phyloP scores from a whole-genome alignment of 2,797 vertebrate genomes.

The Tarsius wallacei region DNA sequence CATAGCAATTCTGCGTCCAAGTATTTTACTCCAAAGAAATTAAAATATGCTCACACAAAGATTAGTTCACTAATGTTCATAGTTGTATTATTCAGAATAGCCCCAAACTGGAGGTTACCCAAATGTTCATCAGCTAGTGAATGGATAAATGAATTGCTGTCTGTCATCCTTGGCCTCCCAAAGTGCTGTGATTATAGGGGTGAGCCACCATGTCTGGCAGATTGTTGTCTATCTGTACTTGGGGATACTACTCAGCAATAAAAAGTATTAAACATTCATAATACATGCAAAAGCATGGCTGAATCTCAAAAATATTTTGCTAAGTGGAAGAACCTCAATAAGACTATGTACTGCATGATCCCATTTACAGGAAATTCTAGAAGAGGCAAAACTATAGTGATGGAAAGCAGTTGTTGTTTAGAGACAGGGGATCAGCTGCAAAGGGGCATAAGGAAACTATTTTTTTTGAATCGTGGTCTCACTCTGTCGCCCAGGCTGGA shows the following conservation, averaged over 20 bases:
- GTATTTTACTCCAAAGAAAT: neutral
- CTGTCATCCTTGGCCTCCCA: too few species aligned
- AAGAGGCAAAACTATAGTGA: neutral
- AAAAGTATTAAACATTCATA: slow-evolving; percentile 12
- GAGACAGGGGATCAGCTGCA: too few species aligned
- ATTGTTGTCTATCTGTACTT: neutral
- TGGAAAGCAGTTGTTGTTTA: neutral
- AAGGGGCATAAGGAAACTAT: neutral
- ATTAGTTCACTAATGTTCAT: slow-evolving; percentile 4
- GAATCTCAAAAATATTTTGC: slow-evolving; percentile 1
- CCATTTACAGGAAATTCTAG: neutral
- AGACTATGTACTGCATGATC: neutral
- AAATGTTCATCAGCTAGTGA: neutral
- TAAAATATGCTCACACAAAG: slow-evolving; percentile 39
- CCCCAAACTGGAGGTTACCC: neutral
- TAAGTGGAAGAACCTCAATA: slow-evolving; percentile 29
- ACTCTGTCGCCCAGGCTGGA: too few species aligned
- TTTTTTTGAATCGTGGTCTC: too few species aligned
- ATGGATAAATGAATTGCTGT: neutral
- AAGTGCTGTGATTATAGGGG: too few species aligned
- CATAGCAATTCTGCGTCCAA: slow-evolving; percentile 27
- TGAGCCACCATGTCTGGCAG: too few species aligned
- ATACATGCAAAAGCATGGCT: neutral
- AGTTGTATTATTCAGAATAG: slow-evolving; percentile 9
- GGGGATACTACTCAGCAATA: neutral